Evolutionary conservation across 1,140 invertebrate species (phyloP).

Genomic region (Sitophilus oryzae): DNA sequence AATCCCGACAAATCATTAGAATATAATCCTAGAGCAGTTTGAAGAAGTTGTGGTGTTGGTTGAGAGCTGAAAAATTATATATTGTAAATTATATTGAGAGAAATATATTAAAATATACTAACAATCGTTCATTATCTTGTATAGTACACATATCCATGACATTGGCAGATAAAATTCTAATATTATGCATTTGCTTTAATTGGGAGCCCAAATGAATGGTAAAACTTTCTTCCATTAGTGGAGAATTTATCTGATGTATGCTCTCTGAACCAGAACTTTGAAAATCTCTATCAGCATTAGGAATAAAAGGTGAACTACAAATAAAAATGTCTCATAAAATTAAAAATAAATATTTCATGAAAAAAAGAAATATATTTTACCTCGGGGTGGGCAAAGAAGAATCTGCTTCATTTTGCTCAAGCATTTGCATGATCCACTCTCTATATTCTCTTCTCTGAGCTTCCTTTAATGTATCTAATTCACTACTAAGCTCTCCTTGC

Average conservation of each 20-base stretch:
- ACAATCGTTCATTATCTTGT: constrained; percentile 52
- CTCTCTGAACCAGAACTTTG: constrained; percentile 3
- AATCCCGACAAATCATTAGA: constrained; percentile 84
- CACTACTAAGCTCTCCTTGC: constrained; percentile 64
- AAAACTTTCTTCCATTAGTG: constrained; percentile 84
- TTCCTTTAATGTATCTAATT: constrained; percentile 67
- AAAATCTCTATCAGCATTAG: constrained; percentile 30
- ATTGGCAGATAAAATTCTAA: constrained; percentile 81
- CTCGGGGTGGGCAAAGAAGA: constrained; percentile 50
- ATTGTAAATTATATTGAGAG: neutral
- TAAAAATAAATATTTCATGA: neutral
- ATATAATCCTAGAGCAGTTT: constrained; percentile 90
- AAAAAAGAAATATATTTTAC: constrained; percentile 39
- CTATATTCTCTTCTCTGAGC: constrained; percentile 74
- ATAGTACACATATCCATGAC: constrained; percentile 78
- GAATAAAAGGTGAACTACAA: constrained; percentile 35
- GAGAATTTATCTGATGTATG: constrained; percentile 35
- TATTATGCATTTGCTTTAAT: constrained; percentile 97
- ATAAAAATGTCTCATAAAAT: constrained; percentile 10
- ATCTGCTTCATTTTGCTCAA: constrained; percentile 60
- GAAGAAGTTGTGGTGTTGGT: constrained; percentile 71
- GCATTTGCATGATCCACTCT: constrained; percentile 72
- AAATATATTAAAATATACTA: constrained; percentile 21
- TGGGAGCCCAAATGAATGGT: constrained; percentile 96
- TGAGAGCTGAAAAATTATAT: constrained; percentile 46